Evolutionary conservation across 2,888 invertebrate genomes (phyloP).

Genomic region (Creontiades dilutus): DNA sequence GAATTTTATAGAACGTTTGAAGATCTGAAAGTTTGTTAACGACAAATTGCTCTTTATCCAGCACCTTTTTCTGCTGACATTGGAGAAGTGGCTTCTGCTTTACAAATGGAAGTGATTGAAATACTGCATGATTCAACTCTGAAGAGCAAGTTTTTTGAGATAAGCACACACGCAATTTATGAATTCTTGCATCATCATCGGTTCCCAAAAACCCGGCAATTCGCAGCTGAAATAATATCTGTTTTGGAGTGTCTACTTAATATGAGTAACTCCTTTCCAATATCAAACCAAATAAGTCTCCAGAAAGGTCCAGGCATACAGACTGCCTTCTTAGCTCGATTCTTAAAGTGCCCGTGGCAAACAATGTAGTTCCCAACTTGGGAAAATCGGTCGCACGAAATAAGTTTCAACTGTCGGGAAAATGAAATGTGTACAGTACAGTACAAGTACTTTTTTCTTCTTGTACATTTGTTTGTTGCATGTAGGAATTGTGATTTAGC

Average conservation of each 20-base stretch:
- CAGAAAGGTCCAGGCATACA: constrained; percentile 16
- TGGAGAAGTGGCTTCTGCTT: background rate
- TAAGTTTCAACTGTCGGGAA: background rate
- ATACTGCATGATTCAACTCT: background rate
- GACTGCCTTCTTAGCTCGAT: background rate
- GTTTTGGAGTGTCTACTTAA: background rate
- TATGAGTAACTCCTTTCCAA: background rate
- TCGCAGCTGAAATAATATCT: background rate
- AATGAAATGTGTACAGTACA: background rate
- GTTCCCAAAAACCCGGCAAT: background rate
- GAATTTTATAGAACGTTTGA: background rate
- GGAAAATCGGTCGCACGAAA: background rate
- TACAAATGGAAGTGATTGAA: constrained; percentile 27
- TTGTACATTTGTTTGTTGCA: background rate
- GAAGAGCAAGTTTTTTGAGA: background rate
- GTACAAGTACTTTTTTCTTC: background rate
- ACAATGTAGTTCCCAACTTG: background rate
- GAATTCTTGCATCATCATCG: background rate
- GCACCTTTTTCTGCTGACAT: background rate
- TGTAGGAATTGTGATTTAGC: background rate
- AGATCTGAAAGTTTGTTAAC: background rate
- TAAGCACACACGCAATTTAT: background rate
- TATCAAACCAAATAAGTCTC: background rate
- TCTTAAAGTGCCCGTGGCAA: no score
- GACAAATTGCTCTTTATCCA: background rate